Percentiles rank a stretch among this genome's conserved stretches.
phyloP scores from a whole-genome alignment of 2,113 vertebrate species.

The Hiodon tergisus region DNA sequence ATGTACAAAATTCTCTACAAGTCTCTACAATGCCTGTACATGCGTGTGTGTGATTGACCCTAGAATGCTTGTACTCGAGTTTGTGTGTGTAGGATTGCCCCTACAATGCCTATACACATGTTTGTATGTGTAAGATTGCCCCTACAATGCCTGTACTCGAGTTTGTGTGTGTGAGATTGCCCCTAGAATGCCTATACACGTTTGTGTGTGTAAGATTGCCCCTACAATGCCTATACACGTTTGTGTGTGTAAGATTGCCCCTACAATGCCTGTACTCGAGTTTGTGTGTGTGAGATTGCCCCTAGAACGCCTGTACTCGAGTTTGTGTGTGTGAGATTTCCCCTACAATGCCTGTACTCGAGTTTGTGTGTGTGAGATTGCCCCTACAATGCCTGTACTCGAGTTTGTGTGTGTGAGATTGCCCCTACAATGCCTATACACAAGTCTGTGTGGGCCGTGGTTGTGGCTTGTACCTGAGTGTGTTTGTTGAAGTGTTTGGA shows the following conservation, averaged over 20 bases:
- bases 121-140: not conserved
- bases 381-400: not conserved
- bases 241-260: too few species aligned
- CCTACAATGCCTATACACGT: not conserved
- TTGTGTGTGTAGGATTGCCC: not conserved
- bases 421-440: not conserved
- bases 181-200: too few species aligned
- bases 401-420: not conserved
- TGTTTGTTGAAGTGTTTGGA: conserved; percentile 98
- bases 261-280: not conserved
- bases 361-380: not conserved
- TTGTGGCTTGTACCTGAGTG: conserved; percentile 58
- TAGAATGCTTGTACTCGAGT: not conserved
- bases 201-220: not conserved
- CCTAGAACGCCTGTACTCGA: too few species aligned
- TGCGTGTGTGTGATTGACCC: too few species aligned
- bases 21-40: too few species aligned
- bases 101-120: not conserved
- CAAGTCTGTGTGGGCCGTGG: not conserved
- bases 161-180: too few species aligned
- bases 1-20: not conserved
- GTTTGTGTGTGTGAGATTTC: too few species aligned
- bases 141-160: not conserved
- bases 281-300: too few species aligned
- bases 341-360: not conserved